Conservation (phyloP, 2,888 invertebrate genomes). For the Sphaeridia pumilis region DNA sequence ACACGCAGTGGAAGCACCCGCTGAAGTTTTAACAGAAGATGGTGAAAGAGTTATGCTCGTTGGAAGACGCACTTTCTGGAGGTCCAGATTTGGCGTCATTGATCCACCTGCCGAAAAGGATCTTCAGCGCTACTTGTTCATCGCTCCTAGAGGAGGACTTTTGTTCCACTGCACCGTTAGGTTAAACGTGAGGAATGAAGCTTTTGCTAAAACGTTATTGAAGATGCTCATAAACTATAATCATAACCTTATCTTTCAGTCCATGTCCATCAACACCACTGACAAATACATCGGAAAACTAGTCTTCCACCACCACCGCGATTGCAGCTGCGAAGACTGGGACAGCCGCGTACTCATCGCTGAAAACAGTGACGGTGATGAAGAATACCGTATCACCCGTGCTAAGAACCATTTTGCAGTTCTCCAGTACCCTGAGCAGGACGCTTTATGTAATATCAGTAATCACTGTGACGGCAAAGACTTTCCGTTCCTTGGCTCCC, state of each 20-base stretch:
- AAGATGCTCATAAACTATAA: background rate
- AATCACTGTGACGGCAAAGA: constrained; percentile 3
- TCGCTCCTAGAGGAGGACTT: background rate
- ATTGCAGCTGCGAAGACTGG: constrained; percentile 3
- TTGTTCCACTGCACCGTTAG: background rate
- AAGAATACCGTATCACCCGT: constrained; percentile 6
- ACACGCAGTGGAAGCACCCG: background rate
- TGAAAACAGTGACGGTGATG: background rate
- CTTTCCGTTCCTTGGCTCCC: background rate
- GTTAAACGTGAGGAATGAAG: no score
- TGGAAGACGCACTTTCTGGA: constrained; percentile 5
- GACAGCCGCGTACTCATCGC: background rate
- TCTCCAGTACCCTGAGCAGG: constrained; percentile 10
- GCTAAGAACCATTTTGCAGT: constrained; percentile 12
- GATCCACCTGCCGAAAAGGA: constrained; percentile 4
- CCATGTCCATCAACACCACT: constrained; percentile 2
- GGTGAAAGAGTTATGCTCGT: constrained; percentile 5
- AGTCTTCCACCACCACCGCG: background rate
- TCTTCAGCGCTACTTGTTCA: constrained; percentile 6
- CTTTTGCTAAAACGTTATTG: no score
- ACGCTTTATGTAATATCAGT: constrained; percentile 1
- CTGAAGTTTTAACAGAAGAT: constrained; percentile 8
- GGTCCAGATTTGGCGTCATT: constrained; percentile 1
- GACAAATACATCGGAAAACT: constrained; percentile 2
- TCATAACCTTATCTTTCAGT: background rate